Conservation (phyloP, 2,888 invertebrate species). For the Calliscelio sp. region DNA sequence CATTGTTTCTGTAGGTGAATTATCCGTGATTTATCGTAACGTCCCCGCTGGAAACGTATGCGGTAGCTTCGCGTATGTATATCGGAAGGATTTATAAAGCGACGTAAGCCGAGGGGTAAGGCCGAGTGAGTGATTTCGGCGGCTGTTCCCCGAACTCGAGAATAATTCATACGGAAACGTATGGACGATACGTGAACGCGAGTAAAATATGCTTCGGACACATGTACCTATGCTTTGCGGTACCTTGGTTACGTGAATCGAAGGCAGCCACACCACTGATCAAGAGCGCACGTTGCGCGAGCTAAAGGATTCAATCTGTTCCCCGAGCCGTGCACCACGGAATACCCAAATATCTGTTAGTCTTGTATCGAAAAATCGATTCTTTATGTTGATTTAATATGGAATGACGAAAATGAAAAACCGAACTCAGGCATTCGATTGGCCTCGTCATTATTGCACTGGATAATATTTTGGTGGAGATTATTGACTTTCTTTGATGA, state of each 20-base stretch:
- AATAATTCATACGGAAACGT: constrained; percentile 80
- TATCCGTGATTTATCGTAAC: constrained; percentile 71
- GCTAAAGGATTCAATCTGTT: constrained; percentile 68
- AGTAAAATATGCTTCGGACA: constrained; percentile 78
- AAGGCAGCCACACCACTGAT: constrained; percentile 63
- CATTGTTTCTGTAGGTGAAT: constrained; percentile 67
- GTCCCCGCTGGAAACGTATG: constrained; percentile 65
- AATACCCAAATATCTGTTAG: constrained; percentile 63
- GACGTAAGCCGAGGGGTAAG: constrained; percentile 68
- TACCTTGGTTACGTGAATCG: constrained; percentile 66
- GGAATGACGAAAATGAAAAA: constrained; percentile 46
- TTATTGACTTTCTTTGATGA: no score
- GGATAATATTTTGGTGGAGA: neutral
- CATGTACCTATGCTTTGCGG: constrained; percentile 65
- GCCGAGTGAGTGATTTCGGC: constrained; percentile 78
- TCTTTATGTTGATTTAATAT: constrained; percentile 61
- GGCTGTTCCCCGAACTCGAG: constrained; percentile 76
- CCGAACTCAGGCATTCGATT: constrained; percentile 12
- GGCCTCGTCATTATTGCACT: constrained; percentile 15
- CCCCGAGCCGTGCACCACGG: constrained; percentile 36
- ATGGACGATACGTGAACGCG: constrained; percentile 74
- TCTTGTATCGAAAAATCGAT: constrained; percentile 59
- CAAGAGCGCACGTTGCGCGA: constrained; percentile 66
- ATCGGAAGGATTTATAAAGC: constrained; percentile 73
- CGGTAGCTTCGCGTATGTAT: constrained; percentile 70